phyloP scores from a whole-genome alignment of 1,140 invertebrate species.

The Bombus ignitus region DNA sequence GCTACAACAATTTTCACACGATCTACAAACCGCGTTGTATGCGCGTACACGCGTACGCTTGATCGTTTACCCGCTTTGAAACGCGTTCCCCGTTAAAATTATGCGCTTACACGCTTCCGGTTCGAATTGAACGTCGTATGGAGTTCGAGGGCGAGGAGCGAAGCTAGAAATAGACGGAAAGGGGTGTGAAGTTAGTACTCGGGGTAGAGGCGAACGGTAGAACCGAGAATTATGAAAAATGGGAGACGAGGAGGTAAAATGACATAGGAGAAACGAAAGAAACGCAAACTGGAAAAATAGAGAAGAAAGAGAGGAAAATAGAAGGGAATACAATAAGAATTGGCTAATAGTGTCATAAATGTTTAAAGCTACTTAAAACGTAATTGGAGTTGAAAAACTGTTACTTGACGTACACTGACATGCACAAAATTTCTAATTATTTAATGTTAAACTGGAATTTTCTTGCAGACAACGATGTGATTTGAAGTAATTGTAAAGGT shows the following conservation, averaged over 20 bases:
- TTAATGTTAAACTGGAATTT: background rate
- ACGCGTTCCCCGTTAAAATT: constrained; percentile 59
- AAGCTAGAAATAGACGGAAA: background rate
- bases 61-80: constrained; percentile 34
- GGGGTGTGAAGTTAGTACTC: background rate
- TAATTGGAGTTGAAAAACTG: too few relatives aligned
- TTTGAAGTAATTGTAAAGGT: background rate
- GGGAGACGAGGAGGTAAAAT: background rate
- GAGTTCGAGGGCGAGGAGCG: background rate
- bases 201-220: background rate
- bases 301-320: background rate
- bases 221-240: background rate
- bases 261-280: background rate
- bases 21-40: background rate
- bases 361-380: too few relatives aligned
- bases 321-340: background rate
- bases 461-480: background rate
- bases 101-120: constrained; percentile 71
- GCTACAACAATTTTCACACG: constrained; percentile 33
- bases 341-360: too few relatives aligned
- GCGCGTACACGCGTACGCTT: constrained; percentile 30
- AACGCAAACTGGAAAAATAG: background rate
- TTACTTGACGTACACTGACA: too few relatives aligned
- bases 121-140: constrained; percentile 28
- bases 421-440: too few relatives aligned